Evolutionary conservation across 2,113 vertebrate genomes (phyloP).

Genomic region (Talpa occidentalis): DNA sequence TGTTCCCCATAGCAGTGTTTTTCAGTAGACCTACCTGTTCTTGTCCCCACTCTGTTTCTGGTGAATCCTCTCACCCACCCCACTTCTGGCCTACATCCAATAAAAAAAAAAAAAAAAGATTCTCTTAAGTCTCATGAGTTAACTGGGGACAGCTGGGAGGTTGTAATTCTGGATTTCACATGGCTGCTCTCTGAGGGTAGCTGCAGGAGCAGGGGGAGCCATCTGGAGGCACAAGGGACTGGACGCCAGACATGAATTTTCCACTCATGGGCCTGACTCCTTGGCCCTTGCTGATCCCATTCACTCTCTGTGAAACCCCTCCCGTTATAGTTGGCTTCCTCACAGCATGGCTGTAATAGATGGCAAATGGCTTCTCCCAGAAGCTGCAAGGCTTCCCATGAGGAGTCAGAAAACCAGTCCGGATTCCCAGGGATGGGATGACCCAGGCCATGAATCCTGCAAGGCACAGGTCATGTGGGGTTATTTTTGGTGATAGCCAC

Average conservation of each 20-base stretch:
- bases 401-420: fast-evolving
- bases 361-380: neutral
- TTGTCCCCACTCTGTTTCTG: too few relatives aligned
- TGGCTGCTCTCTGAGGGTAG: neutral
- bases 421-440: neutral
- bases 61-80: too few relatives aligned
- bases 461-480: neutral
- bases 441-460: neutral
- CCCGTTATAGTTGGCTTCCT: neutral
- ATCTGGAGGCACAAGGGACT: neutral
- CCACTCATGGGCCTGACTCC: neutral
- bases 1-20: too few relatives aligned
- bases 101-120: too few relatives aligned
- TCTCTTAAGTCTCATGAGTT: too few relatives aligned
- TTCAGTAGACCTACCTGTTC: too few relatives aligned
- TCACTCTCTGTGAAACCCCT: neutral
- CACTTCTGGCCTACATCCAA: too few relatives aligned
- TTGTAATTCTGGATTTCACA: too few relatives aligned
- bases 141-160: neutral
- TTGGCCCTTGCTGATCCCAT: neutral
- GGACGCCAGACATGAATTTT: neutral
- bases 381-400: neutral
- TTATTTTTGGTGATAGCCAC: neutral
- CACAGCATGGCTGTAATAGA: neutral
- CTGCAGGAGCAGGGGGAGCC: neutral